A percentile compares a stretch with the other conserved stretches of the same genome.
Evolutionary conservation across 2,888 invertebrate species (phyloP).

Genomic region (Leucania comma): DNA sequence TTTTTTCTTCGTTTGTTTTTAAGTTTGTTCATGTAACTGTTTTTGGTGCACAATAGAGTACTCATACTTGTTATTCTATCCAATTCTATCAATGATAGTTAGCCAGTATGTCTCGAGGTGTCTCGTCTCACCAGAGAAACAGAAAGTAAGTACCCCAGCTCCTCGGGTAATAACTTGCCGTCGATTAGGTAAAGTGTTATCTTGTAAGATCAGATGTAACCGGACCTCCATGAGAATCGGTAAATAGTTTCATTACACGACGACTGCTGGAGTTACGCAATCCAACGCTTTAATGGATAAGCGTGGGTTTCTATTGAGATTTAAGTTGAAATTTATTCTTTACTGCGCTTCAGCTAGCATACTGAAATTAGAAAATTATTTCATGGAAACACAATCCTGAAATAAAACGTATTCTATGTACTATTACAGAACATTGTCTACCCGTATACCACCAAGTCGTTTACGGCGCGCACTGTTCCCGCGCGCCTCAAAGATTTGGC

Average conservation of each 20-base stretch:
- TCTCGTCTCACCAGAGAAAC: neutral
- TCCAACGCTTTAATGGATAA: constrained; percentile 25
- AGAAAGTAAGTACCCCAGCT: constrained; percentile 29
- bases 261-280: constrained; percentile 46
- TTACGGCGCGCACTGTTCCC: too few species aligned
- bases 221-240: constrained; percentile 51
- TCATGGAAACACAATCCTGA: too few species aligned
- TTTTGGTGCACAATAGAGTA: too few species aligned
- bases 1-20: too few species aligned
- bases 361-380: too few species aligned
- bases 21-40: too few species aligned
- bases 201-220: constrained; percentile 57
- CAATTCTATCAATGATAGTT: too few species aligned
- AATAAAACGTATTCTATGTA: too few species aligned
- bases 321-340: neutral
- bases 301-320: neutral
- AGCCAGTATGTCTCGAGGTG: neutral
- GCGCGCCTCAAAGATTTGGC: too few species aligned
- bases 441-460: too few species aligned
- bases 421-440: too few species aligned
- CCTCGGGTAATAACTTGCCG: constrained; percentile 22
- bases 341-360: neutral
- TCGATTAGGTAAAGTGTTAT: constrained; percentile 59
- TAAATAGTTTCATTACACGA: constrained; percentile 52
- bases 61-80: fast-evolving